These are phyloP conservation scores for Diuraphis noxia DNA, from an alignment of 1,140 invertebrate species.

Conservation along the genomic window DNA sequence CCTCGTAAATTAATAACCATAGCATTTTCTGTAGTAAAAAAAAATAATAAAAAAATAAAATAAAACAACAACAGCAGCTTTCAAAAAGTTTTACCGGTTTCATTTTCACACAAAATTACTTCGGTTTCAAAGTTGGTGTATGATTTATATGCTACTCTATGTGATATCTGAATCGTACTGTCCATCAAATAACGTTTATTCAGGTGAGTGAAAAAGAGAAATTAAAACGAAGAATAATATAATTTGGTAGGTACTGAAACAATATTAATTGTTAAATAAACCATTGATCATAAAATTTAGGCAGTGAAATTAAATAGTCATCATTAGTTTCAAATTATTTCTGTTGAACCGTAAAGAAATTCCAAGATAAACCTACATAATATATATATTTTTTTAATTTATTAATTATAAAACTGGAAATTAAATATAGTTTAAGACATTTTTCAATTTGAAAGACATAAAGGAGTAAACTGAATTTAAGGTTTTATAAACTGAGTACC, in stretches of 20 bases:
- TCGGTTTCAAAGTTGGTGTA: neutral
- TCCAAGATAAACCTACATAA: neutral
- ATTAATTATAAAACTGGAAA: no score
- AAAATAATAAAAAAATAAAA: neutral
- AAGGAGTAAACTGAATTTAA: no score
- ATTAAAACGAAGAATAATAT: no score
- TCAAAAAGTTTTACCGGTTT: conserved; percentile 29
- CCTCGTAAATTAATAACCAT: conserved; percentile 48
- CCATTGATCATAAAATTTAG: no score
- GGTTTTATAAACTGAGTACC: no score
- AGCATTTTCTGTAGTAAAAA: neutral
- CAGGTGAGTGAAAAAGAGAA: neutral
- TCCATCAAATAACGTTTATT: neutral
- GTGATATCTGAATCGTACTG: neutral
- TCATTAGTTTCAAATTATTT: neutral
- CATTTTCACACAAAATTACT: conserved; percentile 24
- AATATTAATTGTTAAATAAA: no score
- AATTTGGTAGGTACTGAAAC: no score
- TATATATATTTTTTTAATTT: no score
- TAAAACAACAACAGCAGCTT: conserved; percentile 8
- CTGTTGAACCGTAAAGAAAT: neutral
- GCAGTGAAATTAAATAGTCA: no score
- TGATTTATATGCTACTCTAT: neutral
- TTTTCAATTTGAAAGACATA: no score
- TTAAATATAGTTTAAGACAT: no score